Conservation (phyloP, 1,140 invertebrate species). For the Arctopsyche grandis region DNA sequence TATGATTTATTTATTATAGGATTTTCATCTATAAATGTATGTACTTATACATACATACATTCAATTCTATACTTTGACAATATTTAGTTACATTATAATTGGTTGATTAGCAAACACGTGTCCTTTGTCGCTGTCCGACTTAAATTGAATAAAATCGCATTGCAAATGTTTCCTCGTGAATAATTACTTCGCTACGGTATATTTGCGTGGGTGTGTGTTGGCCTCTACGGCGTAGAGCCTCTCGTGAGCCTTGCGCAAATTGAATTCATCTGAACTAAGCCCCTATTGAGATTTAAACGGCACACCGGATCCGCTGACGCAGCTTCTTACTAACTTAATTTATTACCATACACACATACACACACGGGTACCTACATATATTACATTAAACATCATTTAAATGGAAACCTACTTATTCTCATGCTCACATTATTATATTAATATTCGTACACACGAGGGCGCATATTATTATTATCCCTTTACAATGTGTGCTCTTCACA, state of each 20-base stretch:
- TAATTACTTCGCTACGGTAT: not conserved
- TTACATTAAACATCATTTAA: too few species aligned
- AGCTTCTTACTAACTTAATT: conserved; percentile 35
- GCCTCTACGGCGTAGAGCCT: conserved; percentile 17
- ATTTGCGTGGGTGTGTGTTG: not conserved
- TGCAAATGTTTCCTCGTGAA: not conserved
- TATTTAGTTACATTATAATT: too few species aligned
- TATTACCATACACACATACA: conserved; percentile 5
- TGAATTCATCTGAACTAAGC: conserved; percentile 48
- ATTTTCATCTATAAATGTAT: too few species aligned
- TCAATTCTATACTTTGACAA: too few species aligned
- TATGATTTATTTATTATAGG: too few species aligned
- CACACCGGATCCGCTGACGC: conserved; percentile 29
- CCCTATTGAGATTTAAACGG: conserved; percentile 46
- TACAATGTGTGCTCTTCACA: too few species aligned
- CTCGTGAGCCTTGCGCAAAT: conserved; percentile 46
- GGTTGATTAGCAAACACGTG: too few species aligned
- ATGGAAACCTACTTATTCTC: not conserved
- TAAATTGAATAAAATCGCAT: too few species aligned
- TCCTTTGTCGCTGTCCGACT: not conserved
- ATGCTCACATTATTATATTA: not conserved
- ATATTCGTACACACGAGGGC: too few species aligned
- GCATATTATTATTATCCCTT: too few species aligned
- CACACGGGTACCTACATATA: not conserved
- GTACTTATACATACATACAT: too few species aligned